A percentile compares a stretch with the other conserved stretches of the same genome.
Conservation (phyloP, 2,888 invertebrate genomes). For the Nezara viridula region DNA sequence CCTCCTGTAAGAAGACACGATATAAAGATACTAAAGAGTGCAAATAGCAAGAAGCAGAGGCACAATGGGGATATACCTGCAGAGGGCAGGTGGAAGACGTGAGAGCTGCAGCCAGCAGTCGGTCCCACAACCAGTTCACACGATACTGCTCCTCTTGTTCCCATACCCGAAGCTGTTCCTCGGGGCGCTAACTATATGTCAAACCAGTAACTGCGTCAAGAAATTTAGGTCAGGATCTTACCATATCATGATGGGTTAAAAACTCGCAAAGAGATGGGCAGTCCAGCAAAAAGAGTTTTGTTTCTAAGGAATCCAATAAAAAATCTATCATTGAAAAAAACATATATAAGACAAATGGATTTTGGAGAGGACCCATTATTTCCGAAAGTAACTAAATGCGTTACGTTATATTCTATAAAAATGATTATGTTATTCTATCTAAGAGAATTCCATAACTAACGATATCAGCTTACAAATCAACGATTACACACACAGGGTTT, state of each 20-base stretch:
- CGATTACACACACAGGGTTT: too few species aligned
- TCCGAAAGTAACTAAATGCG: too few species aligned
- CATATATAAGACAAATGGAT: too few species aligned
- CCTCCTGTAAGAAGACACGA: constrained; percentile 13
- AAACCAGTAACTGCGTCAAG: not conserved
- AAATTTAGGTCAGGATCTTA: too few species aligned
- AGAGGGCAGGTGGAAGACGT: constrained; percentile 14
- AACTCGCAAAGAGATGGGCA: not conserved
- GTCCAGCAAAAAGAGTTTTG: not conserved
- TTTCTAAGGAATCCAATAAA: too few species aligned
- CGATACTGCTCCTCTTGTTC: constrained; percentile 11
- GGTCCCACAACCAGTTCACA: constrained; percentile 52
- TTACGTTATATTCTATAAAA: too few species aligned
- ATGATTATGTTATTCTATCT: too few species aligned
- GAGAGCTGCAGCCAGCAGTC: not conserved
- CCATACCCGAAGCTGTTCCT: not conserved
- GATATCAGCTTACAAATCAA: too few species aligned
- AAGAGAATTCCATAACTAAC: too few species aligned
- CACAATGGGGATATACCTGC: constrained; percentile 16
- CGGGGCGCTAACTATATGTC: not conserved
- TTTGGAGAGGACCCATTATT: too few species aligned
- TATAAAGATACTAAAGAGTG: not conserved
- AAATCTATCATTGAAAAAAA: too few species aligned
- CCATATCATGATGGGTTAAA: too few species aligned
- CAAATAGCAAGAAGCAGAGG: constrained; percentile 32